Evolutionary conservation across 2,797 vertebrate genomes (phyloP).

Genomic region (Acipenser transmontanus): DNA sequence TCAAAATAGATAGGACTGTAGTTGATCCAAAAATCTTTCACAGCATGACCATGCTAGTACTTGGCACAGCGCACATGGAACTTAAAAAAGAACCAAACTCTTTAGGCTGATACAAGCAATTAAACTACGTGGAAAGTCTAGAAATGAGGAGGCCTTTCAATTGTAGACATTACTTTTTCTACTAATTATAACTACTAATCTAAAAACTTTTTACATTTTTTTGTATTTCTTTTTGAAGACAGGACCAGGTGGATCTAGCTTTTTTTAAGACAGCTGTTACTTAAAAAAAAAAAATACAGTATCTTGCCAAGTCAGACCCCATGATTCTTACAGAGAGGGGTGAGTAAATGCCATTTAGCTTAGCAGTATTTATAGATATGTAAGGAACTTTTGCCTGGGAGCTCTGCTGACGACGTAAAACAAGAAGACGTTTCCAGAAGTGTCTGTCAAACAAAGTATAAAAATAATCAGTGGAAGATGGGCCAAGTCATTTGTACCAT

Average conservation of each 20-base stretch:
- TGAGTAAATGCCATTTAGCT: conserved; percentile 71
- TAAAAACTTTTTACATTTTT: conserved; percentile 26
- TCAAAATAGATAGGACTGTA: conserved; percentile 78
- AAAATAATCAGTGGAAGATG: conserved; percentile 78
- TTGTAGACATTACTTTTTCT: conserved; percentile 47
- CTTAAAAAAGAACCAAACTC: conserved; percentile 58
- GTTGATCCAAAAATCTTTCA: conserved; percentile 77
- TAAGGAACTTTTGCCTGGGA: conserved; percentile 71
- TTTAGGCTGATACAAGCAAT: conserved; percentile 32
- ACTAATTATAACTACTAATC: conserved; percentile 46
- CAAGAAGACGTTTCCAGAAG: conserved; percentile 83
- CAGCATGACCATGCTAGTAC: conserved; percentile 75
- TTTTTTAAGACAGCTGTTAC: conserved; percentile 69
- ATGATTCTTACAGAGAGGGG: conserved; percentile 47
- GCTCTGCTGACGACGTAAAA: conserved; percentile 82
- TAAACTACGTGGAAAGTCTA: conserved; percentile 54
- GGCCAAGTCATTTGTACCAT: conserved; percentile 60
- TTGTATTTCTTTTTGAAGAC: conserved; percentile 42
- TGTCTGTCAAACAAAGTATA: conserved; percentile 85
- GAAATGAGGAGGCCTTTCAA: conserved; percentile 49
- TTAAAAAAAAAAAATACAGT: conserved; percentile 31
- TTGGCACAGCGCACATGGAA: conserved; percentile 71
- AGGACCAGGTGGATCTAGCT: conserved; percentile 53
- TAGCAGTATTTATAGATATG: conserved; percentile 81
- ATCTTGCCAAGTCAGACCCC: conserved; percentile 47